Conservation (phyloP, 2,888 invertebrate species). For the Nephrotoma flavescens region DNA sequence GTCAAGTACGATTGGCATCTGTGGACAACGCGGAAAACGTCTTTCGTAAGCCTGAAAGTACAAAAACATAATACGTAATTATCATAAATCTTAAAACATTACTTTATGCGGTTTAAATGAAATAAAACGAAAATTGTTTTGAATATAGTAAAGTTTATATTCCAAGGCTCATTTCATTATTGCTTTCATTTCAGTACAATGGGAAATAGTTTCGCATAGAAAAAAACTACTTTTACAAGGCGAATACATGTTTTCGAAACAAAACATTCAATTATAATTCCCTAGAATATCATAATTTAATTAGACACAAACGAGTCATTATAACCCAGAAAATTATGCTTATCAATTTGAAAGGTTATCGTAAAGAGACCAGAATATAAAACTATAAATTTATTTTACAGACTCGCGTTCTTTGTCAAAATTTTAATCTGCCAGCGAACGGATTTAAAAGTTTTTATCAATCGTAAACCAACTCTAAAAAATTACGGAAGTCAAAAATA, state of each 20-base stretch:
- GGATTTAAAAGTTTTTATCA: neutral
- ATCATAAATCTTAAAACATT: constrained; percentile 9
- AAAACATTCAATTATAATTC: neutral
- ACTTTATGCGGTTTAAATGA: constrained; percentile 11
- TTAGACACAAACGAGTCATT: neutral
- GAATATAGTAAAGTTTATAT: neutral
- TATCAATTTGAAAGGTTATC: neutral
- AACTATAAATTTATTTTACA: neutral
- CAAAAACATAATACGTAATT: constrained; percentile 6
- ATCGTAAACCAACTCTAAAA: neutral
- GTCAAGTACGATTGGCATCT: constrained; percentile 87
- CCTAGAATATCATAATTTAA: neutral
- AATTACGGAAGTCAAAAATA: neutral
- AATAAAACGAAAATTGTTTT: neutral
- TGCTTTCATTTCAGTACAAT: neutral
- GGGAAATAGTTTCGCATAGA: neutral
- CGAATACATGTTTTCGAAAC: too few species aligned
- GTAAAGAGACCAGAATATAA: neutral
- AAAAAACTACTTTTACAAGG: too few species aligned
- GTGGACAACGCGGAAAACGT: constrained; percentile 83
- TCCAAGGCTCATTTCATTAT: neutral
- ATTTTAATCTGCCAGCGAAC: neutral
- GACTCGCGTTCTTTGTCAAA: neutral
- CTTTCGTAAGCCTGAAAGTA: constrained; percentile 74
- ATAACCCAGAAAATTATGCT: neutral